Evolutionary conservation across 2,797 vertebrate genomes (phyloP), one percentile per base, ranked within the genome.

Genomic region (Scolopax rusticola): DNA sequence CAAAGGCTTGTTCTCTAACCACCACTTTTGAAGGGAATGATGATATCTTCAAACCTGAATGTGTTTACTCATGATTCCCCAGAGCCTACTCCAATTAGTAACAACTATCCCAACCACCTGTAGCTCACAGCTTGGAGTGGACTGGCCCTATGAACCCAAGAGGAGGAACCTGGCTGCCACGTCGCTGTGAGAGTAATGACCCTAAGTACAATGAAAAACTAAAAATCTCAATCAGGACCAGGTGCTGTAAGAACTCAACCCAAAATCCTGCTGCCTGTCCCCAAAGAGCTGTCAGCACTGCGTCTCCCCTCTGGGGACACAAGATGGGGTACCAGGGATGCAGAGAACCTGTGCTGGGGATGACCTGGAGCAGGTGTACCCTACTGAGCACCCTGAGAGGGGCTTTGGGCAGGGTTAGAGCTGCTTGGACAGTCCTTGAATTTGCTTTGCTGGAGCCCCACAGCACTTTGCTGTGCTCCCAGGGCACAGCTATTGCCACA

Each of bases 131-230:
- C 41, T 41, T 15, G 36, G 33, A 79, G 28, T 5, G 38, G 53
- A 17, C 6, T 43, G 45, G 20, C 8, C 69, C 32, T 33, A 7
- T 1, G 14, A 30, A 43, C 14, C 30, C 50, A 19, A 3, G 8
- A 71, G 50, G 45, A 78, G 21, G 53, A 50, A 27, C 7, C 9
- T 50, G 33, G 25, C 7, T 33, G 20, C 45, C 3, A 1, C 25
- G 13, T 40, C 2, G 3, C 18, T 14, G 23, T 6, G 3, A 56
- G 0, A 13, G 8, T 1, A 15, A n/a, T 8, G 4, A 50, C 24
- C 41, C 25, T 13, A 21, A 63, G 51, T 38, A 21, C n/a, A 33
- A 19, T 1, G 14, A 41, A 78, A 73, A 73, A 54, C 12, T 25
- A 9, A 73, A 91, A 19, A 43, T 43, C 27, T 68, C 30, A 3